phyloP scores from a whole-genome alignment of 2,113 vertebrate species.

The Macquaria ambigua region DNA sequence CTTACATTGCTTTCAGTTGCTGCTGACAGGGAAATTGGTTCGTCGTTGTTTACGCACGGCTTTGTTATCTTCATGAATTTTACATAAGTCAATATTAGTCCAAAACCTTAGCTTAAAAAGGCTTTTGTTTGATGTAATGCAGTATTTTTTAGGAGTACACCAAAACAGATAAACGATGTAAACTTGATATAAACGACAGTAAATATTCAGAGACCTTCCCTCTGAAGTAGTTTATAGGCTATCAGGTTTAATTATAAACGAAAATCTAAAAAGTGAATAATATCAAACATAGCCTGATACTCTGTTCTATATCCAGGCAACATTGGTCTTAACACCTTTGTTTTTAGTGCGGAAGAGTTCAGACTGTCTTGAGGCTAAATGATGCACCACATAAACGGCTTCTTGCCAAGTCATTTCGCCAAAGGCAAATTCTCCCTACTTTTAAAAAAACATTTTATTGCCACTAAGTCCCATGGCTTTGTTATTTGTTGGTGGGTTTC shows the following conservation, averaged over 20 bases:
- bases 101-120: background rate
- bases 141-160: background rate
- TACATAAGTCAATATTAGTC: background rate
- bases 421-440: constrained; percentile 53
- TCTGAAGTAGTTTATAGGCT: no score
- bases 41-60: constrained; percentile 9
- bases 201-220: background rate
- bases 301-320: constrained; percentile 1
- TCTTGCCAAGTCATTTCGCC: constrained; percentile 53
- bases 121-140: background rate
- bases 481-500: constrained; percentile 48
- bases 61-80: background rate
- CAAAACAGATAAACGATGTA: background rate
- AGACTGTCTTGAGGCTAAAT: constrained; percentile 24
- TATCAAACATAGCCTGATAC: no score
- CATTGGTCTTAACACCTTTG: constrained; percentile 16
- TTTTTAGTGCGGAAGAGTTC: constrained; percentile 37
- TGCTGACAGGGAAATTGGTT: no score
- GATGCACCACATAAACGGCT: constrained; percentile 44
- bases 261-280: background rate
- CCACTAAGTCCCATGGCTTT: constrained; percentile 45
- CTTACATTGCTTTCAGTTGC: background rate
- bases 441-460: constrained; percentile 60
- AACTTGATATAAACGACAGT: background rate
- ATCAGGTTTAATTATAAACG: background rate